Evolutionary conservation across 2,888 invertebrate genomes (phyloP), one percentile per base, ranked within the genome.

Genomic region (Xestia ashworthii): DNA sequence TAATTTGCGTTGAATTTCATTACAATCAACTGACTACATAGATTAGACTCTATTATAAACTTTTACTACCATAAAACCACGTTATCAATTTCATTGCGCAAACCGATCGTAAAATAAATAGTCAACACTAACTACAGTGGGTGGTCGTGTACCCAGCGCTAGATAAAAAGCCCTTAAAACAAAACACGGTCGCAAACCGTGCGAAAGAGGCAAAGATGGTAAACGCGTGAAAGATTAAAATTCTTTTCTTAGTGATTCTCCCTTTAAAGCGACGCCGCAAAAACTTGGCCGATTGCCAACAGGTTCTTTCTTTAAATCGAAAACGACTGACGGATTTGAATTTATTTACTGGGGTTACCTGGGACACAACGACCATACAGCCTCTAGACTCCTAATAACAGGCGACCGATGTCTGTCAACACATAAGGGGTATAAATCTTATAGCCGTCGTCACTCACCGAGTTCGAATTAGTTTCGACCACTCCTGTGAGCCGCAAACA

Each of bases 281-380:
- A 93, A 94, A 93, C 90, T 90, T 93, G 94, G 94, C 91, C 53
- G 69, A 74, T 74, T 83, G 89, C 94, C 94, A 95, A 93, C 94
- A 92, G 92, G 94, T 95, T 94, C 91, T 91, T 92, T 92, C 90
- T 86, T 87, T 89, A 90, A 92, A 92, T 89, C 84, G 89, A 91
- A 93, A 92, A 93, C 90, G 89, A 89, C 90, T 90, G 90, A 87
- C 86, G 87, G 90, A 89, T 92, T 92, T 90, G 90, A 91, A 93
- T 93, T 89, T 90, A 93, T 94, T 93, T 93, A 94, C 94, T 91
- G 91, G 86, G 93, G 93, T 91, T 93, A 92, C 89, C 89, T 90
- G 90, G 91, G 91, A 92, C 93, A 92, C n/a, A n/a, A n/a, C n/a
- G n/a, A n/a, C n/a, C n/a, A n/a, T n/a, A n/a, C n/a, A n/a, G n/a